Evolutionary conservation across 2,888 invertebrate genomes (phyloP).

Genomic region (Taphrorychus bicolor): DNA sequence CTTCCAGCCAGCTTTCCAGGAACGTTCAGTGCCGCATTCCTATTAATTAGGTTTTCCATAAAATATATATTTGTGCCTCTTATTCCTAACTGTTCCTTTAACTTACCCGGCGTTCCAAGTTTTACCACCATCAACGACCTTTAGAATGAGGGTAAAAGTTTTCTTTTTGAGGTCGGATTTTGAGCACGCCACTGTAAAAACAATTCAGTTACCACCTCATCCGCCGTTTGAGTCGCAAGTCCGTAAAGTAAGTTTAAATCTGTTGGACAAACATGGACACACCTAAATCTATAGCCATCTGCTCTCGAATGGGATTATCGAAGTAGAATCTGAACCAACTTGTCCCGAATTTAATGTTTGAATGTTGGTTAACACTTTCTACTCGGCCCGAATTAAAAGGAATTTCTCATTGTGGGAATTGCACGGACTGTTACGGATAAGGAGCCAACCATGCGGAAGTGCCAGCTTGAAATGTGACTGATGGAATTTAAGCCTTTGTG

Average conservation of each 20-base stretch:
- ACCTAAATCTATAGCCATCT: conserved; percentile 61
- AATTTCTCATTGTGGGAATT: conserved; percentile 42
- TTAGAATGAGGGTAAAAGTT: no score
- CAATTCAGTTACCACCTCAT: conserved; percentile 51
- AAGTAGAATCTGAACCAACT: conserved; percentile 58
- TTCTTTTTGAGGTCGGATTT: no score
- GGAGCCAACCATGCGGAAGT: conserved; percentile 24
- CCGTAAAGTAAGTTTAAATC: conserved; percentile 58
- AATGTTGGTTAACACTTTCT: conserved; percentile 50
- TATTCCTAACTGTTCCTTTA: background rate
- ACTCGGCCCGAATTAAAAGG: conserved; percentile 44
- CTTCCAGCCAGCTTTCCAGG: conserved; percentile 47
- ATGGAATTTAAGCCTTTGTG: background rate
- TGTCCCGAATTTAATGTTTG: conserved; percentile 54
- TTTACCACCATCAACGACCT: no score
- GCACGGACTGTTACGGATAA: conserved; percentile 30
- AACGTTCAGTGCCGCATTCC: conserved; percentile 16
- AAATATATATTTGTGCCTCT: background rate
- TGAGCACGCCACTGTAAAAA: conserved; percentile 21
- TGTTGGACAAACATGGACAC: conserved; percentile 61
- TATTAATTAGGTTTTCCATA: no score
- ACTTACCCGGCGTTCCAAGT: background rate
- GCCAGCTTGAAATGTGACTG: conserved; percentile 8
- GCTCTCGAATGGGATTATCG: conserved; percentile 59
- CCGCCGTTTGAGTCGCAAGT: conserved; percentile 47